Evolutionary conservation across 2,113 vertebrate genomes (phyloP), one percentile per base, ranked within the genome.

Genomic region (Tichodroma muraria): DNA sequence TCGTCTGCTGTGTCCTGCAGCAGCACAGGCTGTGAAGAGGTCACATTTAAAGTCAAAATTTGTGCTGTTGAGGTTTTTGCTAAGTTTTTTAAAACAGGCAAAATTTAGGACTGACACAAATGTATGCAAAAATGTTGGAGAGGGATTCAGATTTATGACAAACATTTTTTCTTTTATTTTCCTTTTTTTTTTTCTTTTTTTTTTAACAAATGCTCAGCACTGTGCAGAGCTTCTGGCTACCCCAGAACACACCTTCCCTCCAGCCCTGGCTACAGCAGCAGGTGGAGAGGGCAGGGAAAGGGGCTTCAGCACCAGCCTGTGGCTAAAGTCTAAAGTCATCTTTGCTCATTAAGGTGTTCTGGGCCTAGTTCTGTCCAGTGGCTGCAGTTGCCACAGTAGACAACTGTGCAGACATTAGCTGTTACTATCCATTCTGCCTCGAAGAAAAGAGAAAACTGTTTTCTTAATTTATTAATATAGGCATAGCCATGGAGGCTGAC

Each of bases 371-470:
- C 61, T 68, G 65, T 30, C 57, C 53, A 28, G 27, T 20, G 50
- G 6, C 45, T 60, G 25, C 2, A 0, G 11, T 3, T 79, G 38
- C 42, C 2, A 1, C 13, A 20, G 56, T 2, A 27, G 24, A n/a
- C n/a, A n/a, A 10, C 35, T 56, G 20, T 80, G 20, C 28, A 75
- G 38, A 37, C 5, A 3, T 54, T 28, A 76, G 24, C 40, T 69
- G 10, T 45, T 72, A 68, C 27, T 8, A 45, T 61, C 33, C 52
- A 20, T 45, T 73, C 30, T 16, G 3, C 52, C 47, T 33, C 60
- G 54, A 52, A 84, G 42, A 30, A 83, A 66, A 28, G 71, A 92
- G 42, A 83, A 63, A 88, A 56, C 8, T 12, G 4, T 30, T 86
- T 50, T 38, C 8, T 70, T 65, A 66, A 15, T 77, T 57, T 53